These are phyloP conservation scores for Lasiurus borealis DNA, from an alignment of 2,113 vertebrate genomes.

Conservation along the genomic window DNA sequence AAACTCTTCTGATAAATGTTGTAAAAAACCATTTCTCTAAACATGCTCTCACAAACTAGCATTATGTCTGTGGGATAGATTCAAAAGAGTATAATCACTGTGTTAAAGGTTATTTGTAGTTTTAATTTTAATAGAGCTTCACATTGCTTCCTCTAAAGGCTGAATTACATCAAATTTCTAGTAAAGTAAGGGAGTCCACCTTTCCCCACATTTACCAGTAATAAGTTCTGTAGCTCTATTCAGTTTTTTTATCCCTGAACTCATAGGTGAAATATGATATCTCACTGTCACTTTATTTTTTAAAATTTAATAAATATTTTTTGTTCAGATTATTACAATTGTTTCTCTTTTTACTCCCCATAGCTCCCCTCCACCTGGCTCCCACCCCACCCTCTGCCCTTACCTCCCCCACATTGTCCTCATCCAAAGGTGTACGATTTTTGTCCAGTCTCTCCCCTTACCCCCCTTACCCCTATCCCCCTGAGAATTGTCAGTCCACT, in stretches of 20 bases:
- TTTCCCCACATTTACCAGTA: neutral
- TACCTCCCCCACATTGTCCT: too few relatives aligned
- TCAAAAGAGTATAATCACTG: neutral
- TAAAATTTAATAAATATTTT: too few relatives aligned
- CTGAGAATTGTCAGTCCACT: too few relatives aligned
- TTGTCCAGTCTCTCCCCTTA: too few relatives aligned
- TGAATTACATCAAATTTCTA: neutral
- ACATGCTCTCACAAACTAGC: neutral
- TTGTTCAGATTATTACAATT: too few relatives aligned
- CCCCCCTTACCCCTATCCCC: too few relatives aligned
- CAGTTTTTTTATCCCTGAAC: neutral
- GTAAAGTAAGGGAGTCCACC: neutral
- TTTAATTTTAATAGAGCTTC: conserved; percentile 22
- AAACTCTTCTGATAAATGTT: neutral
- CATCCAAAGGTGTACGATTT: too few relatives aligned
- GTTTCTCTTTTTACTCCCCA: too few relatives aligned
- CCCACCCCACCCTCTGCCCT: too few relatives aligned
- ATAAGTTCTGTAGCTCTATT: neutral
- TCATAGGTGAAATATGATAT: neutral
- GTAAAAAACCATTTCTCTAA: neutral
- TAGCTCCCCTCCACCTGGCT: too few relatives aligned
- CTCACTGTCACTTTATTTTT: neutral
- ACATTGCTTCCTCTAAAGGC: neutral
- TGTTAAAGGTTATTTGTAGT: neutral
- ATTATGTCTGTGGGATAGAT: neutral